phyloP scores from a whole-genome alignment of 2,113 vertebrate genomes.

The Rhipidura dahli region DNA sequence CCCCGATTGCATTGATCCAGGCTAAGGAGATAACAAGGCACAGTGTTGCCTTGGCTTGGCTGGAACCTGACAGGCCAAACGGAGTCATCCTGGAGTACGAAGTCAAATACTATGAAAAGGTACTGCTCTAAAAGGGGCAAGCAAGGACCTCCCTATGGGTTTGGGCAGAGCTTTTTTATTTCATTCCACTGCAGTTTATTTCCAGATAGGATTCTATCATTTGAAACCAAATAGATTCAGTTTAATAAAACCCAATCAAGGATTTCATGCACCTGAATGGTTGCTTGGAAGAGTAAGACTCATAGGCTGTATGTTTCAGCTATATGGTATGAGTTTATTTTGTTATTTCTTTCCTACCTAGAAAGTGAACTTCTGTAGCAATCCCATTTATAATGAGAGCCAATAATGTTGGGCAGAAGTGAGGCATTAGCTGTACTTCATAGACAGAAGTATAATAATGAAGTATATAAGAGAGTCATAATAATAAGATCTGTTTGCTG shows the following conservation, averaged over 20 bases:
- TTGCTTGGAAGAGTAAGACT: constrained; percentile 26
- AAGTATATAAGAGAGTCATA: constrained; percentile 48
- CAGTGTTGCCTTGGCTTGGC: constrained; percentile 91
- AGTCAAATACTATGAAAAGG: constrained; percentile 99
- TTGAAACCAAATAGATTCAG: constrained; percentile 31
- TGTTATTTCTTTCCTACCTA: constrained; percentile 25
- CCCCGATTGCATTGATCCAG: constrained; percentile 90
- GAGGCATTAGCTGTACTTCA: constrained; percentile 55
- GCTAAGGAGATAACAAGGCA: constrained; percentile 95
- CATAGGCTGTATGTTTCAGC: neutral
- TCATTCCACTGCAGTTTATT: neutral
- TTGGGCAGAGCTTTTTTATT: neutral
- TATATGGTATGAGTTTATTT: neutral
- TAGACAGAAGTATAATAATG: constrained; percentile 54
- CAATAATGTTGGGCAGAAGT: constrained; percentile 50
- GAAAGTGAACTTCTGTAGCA: constrained; percentile 7
- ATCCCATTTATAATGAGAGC: constrained; percentile 57
- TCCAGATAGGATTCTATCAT: neutral
- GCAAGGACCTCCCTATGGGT: neutral
- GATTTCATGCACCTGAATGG: constrained; percentile 44
- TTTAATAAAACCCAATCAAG: constrained; percentile 54
- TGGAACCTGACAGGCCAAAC: constrained; percentile 92
- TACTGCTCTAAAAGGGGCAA: constrained; percentile 50
- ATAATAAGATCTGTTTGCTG: constrained; percentile 65
- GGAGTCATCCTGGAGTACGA: constrained; percentile 98